Evolutionary conservation across 2,888 invertebrate genomes (phyloP).

Genomic region (Ferrisia virgata): DNA sequence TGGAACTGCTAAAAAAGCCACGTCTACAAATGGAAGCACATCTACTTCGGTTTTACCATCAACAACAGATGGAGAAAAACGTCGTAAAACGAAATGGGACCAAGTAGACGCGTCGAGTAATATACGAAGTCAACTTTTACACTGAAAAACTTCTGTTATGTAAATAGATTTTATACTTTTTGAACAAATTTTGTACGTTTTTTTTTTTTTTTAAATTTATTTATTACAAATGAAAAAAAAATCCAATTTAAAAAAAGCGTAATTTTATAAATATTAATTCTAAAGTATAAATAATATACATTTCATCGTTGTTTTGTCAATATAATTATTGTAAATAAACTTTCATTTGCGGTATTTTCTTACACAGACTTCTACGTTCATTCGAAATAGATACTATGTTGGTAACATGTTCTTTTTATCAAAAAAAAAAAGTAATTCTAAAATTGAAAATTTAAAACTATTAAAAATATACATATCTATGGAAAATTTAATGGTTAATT

Average conservation of each 20-base stretch:
- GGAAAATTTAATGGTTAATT: slow-evolving; percentile 10
- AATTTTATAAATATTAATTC: slow-evolving; percentile 1
- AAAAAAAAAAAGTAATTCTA: slow-evolving; percentile 10
- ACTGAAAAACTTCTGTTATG: neutral
- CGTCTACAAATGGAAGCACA: slow-evolving; percentile 9
- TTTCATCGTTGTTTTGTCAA: neutral
- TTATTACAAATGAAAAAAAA: slow-evolving; percentile 32
- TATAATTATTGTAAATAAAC: slow-evolving; percentile 14
- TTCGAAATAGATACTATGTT: neutral
- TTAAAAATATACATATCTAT: slow-evolving; percentile 16
- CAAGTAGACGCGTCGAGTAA: neutral
- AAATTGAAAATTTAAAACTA: neutral
- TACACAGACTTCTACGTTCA: slow-evolving; percentile 13
- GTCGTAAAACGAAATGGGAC: slow-evolving; percentile 45
- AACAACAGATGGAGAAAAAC: slow-evolving; percentile 29
- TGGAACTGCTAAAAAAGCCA: slow-evolving; percentile 41
- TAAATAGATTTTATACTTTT: neutral
- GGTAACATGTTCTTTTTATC: neutral
- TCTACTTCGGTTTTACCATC: neutral
- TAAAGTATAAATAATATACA: neutral
- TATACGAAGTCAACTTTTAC: neutral
- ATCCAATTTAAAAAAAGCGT: slow-evolving; percentile 22
- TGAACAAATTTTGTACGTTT: neutral
- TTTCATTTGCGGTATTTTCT: neutral
- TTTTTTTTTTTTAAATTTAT: slow-evolving; percentile 4